A percentile compares a stretch with the other conserved stretches of the same genome.
Conservation (phyloP, 2,888 invertebrate genomes). For the Panopea generosa region DNA sequence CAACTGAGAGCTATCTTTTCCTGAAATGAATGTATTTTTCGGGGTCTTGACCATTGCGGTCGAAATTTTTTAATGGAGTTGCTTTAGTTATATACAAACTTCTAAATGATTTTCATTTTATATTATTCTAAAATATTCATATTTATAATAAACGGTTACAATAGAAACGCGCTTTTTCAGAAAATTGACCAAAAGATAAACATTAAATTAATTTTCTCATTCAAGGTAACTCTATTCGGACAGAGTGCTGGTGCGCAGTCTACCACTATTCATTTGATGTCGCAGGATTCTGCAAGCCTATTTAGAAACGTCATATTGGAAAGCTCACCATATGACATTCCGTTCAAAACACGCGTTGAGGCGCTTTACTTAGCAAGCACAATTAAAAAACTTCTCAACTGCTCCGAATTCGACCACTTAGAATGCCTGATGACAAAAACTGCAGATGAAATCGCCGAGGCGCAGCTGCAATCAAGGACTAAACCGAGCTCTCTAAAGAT, state of each 20-base stretch:
- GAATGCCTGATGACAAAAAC: constrained; percentile 68
- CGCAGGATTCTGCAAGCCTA: constrained; percentile 42
- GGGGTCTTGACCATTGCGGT: no score
- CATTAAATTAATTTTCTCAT: no score
- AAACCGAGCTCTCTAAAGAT: constrained; percentile 73
- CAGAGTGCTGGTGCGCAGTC: constrained; percentile 76
- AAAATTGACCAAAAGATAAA: no score
- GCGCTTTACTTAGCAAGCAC: constrained; percentile 67
- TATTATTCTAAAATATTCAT: no score
- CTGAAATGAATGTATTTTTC: no score
- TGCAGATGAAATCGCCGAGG: constrained; percentile 71
- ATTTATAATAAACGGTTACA: no score
- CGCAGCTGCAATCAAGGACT: constrained; percentile 60
- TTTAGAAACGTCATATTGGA: constrained; percentile 69
- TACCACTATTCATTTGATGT: constrained; percentile 62
- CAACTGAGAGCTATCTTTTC: no score
- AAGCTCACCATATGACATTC: constrained; percentile 69
- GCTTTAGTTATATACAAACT: no score
- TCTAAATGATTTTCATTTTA: no score
- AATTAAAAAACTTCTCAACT: constrained; percentile 63
- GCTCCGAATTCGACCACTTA: constrained; percentile 61
- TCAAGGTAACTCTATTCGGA: constrained; percentile 73
- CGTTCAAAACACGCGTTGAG: constrained; percentile 66
- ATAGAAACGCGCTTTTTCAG: no score
- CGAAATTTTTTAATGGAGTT: no score